Evolutionary conservation across 2,113 vertebrate genomes (phyloP), one percentile per base, ranked within the genome.

Genomic region (Podiceps cristatus): DNA sequence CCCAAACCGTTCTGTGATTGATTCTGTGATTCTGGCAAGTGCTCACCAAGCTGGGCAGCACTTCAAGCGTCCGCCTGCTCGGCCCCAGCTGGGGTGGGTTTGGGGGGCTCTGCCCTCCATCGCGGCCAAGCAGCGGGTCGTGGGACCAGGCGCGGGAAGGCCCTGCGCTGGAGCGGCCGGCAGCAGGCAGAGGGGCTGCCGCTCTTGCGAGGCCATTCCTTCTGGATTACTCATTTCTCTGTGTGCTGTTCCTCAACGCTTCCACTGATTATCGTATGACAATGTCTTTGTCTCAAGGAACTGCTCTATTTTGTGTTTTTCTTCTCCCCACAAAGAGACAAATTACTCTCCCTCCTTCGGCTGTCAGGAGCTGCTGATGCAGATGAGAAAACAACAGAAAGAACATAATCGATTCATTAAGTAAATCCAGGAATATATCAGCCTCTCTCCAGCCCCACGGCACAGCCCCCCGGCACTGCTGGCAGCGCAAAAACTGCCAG

Each of bases 271-370:
- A 85, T 92, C 8, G 3, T 18, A 6, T 93, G 91, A 90, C 93
- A 86, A 81, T 68, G 85, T 66, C 90, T 93, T 93, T 95, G 85
- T 95, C 75, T 88, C 90, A 74, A 92, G 92, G 31, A 93, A 76
- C 89, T 13, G 82, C 90, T 96, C 81, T 82, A 42, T 90, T 96
- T 88, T 69, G 82, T 94, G 88, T 90, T 86, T 94, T 96, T 95
- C 93, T 96, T 96, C 88, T 96, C 79, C 90, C 76, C 83, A 93
- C 94, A 92, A 94, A 94, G 90, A 95, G 76, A 90, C 86, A 93
- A 95, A 93, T 94, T 62, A 44, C 80, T 94, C 71, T 88, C 76
- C 72, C 68, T 96, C 58, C 83, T 86, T 80, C 3, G 28, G 85
- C 95, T 93, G 94, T 84, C 87, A 78, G 90, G 78, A 91, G 88